Base-by-base conservation (phyloP, 2,888 invertebrate species). In the Drosophila gaucha region DNA sequence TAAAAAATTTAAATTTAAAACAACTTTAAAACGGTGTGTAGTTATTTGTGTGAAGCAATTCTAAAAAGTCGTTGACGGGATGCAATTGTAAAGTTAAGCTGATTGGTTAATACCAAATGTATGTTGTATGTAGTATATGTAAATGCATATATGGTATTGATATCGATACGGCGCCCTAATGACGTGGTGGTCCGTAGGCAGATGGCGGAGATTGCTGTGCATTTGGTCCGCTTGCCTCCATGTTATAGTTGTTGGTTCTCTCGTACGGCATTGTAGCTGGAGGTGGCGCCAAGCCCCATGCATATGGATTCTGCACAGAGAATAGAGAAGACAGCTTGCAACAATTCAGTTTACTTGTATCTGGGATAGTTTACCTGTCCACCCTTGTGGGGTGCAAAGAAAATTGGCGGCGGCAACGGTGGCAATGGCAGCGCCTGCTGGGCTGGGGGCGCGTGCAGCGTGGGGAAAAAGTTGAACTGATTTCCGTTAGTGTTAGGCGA, bases 391-490 rank as follows among this genome's bases (percentile, higher is more conserved):
- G 56, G 6, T 1, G 58, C 18, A 52, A 44, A 67, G 33, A 26
- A 79, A 5, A 76, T 43, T 18, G 76, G 47, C 1, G 66, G 39
- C 1, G 43, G 55, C 22, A 62, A n/a, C 26, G 65, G 24, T n/a
- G 24, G 38, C 16, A 16, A 10, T 18, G 39, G 28, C 31, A 47
- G 24, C 12, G 44, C n/a, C n/a, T 58, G 78, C 14, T 43, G 63
- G 6, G 52, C 6, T 22, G 43, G 22, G 10, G 50, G 26, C 1
- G 62, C 44, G 31, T 41, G 46, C 3, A 33, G 12, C 9, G 66
- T 6, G 5, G 64, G 22, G 43, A 54, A 78, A 35, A 73, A 87
- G 33, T 50, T 75, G 4, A 85, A 87, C 36, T 78, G 72, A 35
- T 67, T 74, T 24, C 68, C 59, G 12, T 31, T 67, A 1, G 60